Percentiles rank a stretch among this genome's conserved stretches.
Evolutionary conservation across 2,888 invertebrate genomes (phyloP).

Genomic region (Mythimna pallens): DNA sequence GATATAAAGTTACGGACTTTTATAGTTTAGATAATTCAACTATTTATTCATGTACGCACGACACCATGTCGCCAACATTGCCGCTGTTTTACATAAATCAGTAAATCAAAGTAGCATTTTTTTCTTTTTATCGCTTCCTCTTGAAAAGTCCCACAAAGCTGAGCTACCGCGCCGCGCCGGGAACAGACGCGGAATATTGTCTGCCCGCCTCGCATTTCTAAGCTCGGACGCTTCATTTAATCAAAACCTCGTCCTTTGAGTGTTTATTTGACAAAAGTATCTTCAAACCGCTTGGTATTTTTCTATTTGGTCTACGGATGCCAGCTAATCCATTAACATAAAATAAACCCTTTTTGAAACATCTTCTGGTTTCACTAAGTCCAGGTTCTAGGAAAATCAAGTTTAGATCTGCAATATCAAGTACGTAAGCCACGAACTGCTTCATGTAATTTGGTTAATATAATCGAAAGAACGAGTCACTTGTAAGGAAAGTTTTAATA

Average conservation of each 20-base stretch:
- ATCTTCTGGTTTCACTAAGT: background rate
- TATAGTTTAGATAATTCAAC: background rate
- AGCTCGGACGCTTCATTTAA: constrained; percentile 81
- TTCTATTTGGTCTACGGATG: constrained; percentile 49
- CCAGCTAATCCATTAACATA: constrained; percentile 59
- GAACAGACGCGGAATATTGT: constrained; percentile 74
- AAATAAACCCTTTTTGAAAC: constrained; percentile 42
- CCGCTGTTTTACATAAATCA: constrained; percentile 74
- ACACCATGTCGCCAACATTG: constrained; percentile 36
- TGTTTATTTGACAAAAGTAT: constrained; percentile 79
- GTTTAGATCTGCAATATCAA: constrained; percentile 14
- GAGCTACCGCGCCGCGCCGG: constrained; percentile 65
- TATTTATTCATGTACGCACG: constrained; percentile 11
- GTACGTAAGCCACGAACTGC: constrained; percentile 53
- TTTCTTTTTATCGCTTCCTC: constrained; percentile 75
- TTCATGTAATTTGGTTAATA: constrained; percentile 72
- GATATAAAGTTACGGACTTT: background rate
- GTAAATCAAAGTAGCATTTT: constrained; percentile 76
- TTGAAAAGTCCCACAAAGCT: constrained; percentile 73
- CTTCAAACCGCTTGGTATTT: constrained; percentile 60
- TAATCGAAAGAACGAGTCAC: constrained; percentile 78
- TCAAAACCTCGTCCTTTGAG: constrained; percentile 77
- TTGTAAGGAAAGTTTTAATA: constrained; percentile 90
- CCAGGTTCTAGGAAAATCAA: constrained; percentile 14
- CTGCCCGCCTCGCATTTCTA: constrained; percentile 74